These are phyloP conservation scores for Orchestes rusci DNA, from an alignment of 2,888 invertebrate species.

Conservation along the genomic window DNA sequence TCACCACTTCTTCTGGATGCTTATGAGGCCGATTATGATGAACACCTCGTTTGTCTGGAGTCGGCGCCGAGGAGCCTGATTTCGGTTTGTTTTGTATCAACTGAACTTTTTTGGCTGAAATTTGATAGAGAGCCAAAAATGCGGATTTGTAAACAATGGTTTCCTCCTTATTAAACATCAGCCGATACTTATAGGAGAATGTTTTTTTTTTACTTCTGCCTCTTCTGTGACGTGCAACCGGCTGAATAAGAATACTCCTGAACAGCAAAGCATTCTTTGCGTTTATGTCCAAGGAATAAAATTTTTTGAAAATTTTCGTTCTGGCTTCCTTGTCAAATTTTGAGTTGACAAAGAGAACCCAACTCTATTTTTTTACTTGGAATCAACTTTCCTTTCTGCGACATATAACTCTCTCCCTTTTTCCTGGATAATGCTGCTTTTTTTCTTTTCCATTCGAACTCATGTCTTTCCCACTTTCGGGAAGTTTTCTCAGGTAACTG, in stretches of 20 bases:
- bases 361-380: background rate
- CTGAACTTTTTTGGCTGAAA: conserved; percentile 9
- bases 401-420: background rate
- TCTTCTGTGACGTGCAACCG: conserved; percentile 6
- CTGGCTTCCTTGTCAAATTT: conserved; percentile 2
- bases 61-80: conserved; percentile 11
- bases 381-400: background rate
- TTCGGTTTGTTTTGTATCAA: conserved; percentile 10
- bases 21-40: conserved; percentile 16
- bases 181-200: conserved; percentile 5
- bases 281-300: conserved; percentile 5
- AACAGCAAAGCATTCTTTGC: conserved; percentile 11
- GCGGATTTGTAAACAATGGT: conserved; percentile 4
- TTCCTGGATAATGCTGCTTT: conserved; percentile 6
- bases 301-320: conserved; percentile 6
- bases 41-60: conserved; percentile 14
- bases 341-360: background rate
- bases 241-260: conserved; percentile 6
- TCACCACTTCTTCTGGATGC: conserved; percentile 10
- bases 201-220: conserved; percentile 2
- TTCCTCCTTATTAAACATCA: conserved; percentile 7
- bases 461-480: conserved; percentile 4
- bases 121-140: conserved; percentile 5
- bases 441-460: conserved; percentile 7
- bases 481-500: conserved; percentile 8